These are phyloP conservation scores for Scaptomyza parva DNA, from an alignment of 2,888 invertebrate genomes.

Conservation along the genomic window DNA sequence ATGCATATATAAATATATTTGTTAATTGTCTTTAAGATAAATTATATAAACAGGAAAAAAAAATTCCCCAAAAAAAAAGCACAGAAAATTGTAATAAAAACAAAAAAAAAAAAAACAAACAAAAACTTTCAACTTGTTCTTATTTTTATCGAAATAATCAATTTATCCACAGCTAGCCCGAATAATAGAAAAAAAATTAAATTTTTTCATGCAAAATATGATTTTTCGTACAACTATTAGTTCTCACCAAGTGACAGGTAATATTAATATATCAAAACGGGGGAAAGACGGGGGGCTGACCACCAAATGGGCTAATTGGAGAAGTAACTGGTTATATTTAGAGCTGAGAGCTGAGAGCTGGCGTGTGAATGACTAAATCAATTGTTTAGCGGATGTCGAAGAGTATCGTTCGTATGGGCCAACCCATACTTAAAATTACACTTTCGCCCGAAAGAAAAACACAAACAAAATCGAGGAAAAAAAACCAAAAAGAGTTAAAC, in stretches of 20 bases:
- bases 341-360: constrained; percentile 28
- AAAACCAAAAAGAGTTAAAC: not conserved
- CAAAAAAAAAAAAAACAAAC: not conserved
- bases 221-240: not conserved
- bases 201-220: no score
- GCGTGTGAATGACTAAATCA: constrained; percentile 37
- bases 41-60: constrained; percentile 52
- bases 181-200: no score
- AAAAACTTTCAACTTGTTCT: no score
- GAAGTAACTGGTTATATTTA: constrained; percentile 11
- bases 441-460: constrained; percentile 6
- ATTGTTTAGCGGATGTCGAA: constrained; percentile 19
- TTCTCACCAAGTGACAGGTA: not conserved
- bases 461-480: rapidly evolving
- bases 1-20: constrained; percentile 51
- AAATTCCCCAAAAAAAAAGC: constrained; percentile 5
- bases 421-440: constrained; percentile 26
- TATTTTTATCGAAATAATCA: not conserved
- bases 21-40: constrained; percentile 77
- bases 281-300: not conserved
- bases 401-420: constrained; percentile 7
- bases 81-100: constrained; percentile 40
- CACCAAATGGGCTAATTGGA: constrained; percentile 5
- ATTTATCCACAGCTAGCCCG: not conserved
- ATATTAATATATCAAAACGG: constrained; percentile 4